A percentile compares a stretch with the other conserved stretches of the same genome.
Conservation (phyloP, 2,113 vertebrate genomes). For the Oreochromis aureus region DNA sequence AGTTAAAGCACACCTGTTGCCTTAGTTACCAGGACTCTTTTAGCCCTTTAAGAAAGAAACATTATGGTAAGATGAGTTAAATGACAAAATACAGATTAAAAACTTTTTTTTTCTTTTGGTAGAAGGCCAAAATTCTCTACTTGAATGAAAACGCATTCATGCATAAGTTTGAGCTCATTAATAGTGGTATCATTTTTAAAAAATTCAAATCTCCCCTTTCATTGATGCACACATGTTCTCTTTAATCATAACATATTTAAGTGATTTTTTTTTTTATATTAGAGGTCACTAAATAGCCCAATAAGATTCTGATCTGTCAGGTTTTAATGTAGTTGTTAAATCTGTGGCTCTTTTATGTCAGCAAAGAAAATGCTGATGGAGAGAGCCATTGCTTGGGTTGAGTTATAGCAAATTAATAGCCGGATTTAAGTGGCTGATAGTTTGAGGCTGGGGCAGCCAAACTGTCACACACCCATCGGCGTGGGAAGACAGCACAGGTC, state of each 20-base stretch:
- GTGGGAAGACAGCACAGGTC: background rate
- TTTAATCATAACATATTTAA: background rate
- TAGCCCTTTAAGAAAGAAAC: background rate
- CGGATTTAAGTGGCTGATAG: background rate
- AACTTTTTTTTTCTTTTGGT: background rate
- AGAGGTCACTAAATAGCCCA: background rate
- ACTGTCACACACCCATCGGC: slow-evolving; percentile 28
- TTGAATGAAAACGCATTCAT: background rate
- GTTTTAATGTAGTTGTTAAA: background rate
- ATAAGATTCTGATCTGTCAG: too few relatives aligned
- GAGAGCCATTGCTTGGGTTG: background rate
- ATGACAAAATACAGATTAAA: background rate
- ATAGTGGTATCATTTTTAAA: background rate
- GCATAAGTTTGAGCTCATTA: background rate
- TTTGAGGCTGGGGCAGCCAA: background rate
- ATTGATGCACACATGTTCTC: background rate
- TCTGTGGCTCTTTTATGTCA: background rate
- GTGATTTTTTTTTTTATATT: fast-evolving
- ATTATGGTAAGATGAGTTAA: background rate
- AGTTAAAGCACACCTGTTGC: background rate
- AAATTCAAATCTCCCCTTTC: background rate
- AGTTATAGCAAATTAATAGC: background rate
- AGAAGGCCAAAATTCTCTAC: background rate
- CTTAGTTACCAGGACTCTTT: background rate
- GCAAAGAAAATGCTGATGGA: background rate